Conservation (phyloP, 2,888 invertebrate species). For the Rhorus exstirpatorius region DNA sequence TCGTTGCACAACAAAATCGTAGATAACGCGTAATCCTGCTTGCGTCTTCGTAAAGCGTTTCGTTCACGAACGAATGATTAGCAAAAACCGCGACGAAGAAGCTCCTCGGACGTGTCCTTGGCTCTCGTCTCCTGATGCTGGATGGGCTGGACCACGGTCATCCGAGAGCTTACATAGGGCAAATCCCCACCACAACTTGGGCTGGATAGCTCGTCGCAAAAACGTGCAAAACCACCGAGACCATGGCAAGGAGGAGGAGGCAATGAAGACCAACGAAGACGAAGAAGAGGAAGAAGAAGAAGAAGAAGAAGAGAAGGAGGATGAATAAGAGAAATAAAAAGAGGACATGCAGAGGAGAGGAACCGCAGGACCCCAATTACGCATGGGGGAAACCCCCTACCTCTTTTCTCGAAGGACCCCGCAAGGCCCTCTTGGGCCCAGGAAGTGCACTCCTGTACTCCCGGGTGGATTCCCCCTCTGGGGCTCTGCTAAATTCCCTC, state of each 20-base stretch:
- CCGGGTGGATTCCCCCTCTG: slow-evolving; percentile 52
- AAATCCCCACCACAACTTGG: slow-evolving; percentile 81
- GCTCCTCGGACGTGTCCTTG: slow-evolving; percentile 78
- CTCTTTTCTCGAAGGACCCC: slow-evolving; percentile 64
- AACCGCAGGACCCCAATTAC: slow-evolving; percentile 84
- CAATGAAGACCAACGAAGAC: slow-evolving; percentile 71
- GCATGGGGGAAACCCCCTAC: slow-evolving; percentile 75
- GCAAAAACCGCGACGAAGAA: slow-evolving; percentile 48
- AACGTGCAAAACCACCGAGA: slow-evolving; percentile 61
- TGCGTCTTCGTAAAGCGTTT: slow-evolving; percentile 27
- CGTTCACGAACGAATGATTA: slow-evolving; percentile 38
- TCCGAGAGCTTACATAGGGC: slow-evolving; percentile 86
- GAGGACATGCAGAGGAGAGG: slow-evolving; percentile 75
- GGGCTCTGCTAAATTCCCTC: slow-evolving; percentile 38
- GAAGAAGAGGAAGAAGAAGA: slow-evolving; percentile 68
- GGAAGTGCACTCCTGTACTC: slow-evolving; percentile 79
- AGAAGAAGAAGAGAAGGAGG: slow-evolving; percentile 32
- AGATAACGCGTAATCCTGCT: slow-evolving; percentile 61
- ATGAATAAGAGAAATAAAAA: slow-evolving; percentile 52
- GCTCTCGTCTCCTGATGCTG: slow-evolving; percentile 84
- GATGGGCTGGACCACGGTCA: slow-evolving; percentile 85
- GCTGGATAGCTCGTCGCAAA: slow-evolving; percentile 50
- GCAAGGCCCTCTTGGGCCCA: slow-evolving; percentile 74
- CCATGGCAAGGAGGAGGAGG: slow-evolving; percentile 45
- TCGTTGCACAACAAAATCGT: slow-evolving; percentile 28